Evolutionary conservation across 1,140 invertebrate species (phyloP), one percentile per base, ranked within the genome.

Genomic region (Nephila pilipes): DNA sequence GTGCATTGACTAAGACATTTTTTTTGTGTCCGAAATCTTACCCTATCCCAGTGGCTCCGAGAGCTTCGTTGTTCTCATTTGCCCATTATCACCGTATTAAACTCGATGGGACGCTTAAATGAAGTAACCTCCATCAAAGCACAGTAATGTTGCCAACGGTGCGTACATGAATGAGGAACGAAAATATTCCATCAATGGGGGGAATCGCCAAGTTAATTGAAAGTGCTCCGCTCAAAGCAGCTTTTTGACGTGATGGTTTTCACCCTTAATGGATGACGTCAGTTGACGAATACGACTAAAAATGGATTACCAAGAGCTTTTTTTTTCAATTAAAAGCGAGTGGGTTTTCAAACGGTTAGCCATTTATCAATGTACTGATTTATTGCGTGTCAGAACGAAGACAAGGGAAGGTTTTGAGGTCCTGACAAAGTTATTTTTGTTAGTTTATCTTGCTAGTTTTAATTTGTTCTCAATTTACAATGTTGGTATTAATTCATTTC

Each of bases 291-390:
- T 36, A 1, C 29, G 29, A 16, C 14, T 32, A 32, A 75, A 75
- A 75, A 75, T 75, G 69, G 69, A 75, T 32, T 75, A 75, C 69
- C 18, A 36, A 75, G 69, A 75, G 29, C 12, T 75, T 20, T 36
- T 16, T 12, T 65, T 75, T 36, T 75, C 29, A 75, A 36, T 75
- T 36, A 75, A 18, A 16, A 32, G 29, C 32, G 29, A 75, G 69
- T 75, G 29, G 29, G 29, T 75, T 75, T 65, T 12, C 63, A 65
- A 65, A 58, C 10, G 63, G 20, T 58, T 58, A n/a, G 63, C 22
- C 25, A 58, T 22, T 65, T 14, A 65, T 10, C 63, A 65, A 29
- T 65, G 25, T 29, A 29, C 8, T 65, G n/a, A 65, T 65, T 29
- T 8, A n/a, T 5, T 25, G 25, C 25, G 2, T 29, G 25, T 65